A percentile compares a stretch with the other conserved stretches of the same genome.
Conservation (phyloP, 2,888 invertebrate species). For the Chironomus riparius region DNA sequence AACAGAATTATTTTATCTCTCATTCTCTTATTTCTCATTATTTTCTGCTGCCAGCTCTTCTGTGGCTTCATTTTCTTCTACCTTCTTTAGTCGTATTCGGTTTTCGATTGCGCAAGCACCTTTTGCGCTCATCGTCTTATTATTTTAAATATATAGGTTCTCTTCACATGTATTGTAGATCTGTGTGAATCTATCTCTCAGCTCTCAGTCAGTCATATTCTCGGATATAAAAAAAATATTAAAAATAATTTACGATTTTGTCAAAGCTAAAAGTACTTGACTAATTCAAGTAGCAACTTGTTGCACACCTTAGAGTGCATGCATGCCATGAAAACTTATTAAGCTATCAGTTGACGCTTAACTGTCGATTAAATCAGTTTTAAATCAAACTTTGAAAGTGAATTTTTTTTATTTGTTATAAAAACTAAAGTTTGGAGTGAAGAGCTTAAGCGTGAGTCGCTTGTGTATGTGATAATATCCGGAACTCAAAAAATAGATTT, state of each 20-base stretch:
- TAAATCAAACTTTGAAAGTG: not conserved
- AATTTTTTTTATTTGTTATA: not conserved
- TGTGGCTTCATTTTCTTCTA: not conserved
- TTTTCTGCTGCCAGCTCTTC: not conserved
- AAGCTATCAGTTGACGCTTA: not conserved
- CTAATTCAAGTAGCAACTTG: too few species aligned
- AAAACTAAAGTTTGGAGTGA: not conserved
- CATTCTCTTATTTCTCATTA: not conserved
- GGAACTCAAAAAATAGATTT: not conserved
- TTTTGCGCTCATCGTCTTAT: not conserved
- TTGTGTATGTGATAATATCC: not conserved
- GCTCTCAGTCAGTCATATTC: not conserved
- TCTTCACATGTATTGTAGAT: not conserved
- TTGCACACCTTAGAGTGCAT: too few species aligned
- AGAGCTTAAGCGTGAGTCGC: not conserved
- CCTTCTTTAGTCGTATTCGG: not conserved
- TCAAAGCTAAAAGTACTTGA: too few species aligned
- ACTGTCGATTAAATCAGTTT: not conserved
- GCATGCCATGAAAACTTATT: not conserved
- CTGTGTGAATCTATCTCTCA: not conserved
- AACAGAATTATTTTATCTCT: not conserved
- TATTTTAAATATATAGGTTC: not conserved
- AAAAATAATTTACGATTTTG: too few species aligned
- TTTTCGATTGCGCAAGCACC: not conserved
- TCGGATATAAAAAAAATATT: too few species aligned